phyloP scores from a whole-genome alignment of 2,113 vertebrate genomes.

The Irena cyanogastra region DNA sequence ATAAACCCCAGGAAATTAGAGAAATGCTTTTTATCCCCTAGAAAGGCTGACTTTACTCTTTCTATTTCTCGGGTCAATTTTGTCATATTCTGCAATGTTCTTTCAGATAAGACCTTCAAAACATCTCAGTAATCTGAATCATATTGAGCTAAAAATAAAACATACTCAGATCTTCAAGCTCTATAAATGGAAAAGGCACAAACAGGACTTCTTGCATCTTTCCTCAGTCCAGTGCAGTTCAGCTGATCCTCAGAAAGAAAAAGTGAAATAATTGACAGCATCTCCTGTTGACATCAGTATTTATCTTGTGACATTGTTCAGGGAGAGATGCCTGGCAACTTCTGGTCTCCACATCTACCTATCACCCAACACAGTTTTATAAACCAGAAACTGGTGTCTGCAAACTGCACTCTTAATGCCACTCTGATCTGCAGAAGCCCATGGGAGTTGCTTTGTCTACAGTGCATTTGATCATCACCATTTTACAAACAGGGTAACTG shows the following conservation, averaged over 20 bases:
- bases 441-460: neutral
- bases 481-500: neutral
- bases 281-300: neutral
- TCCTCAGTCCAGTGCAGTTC: neutral
- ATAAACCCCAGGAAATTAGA: neutral
- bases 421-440: neutral
- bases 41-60: neutral
- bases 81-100: neutral
- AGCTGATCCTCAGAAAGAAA: neutral
- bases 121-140: neutral
- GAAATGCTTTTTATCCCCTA: neutral
- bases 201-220: neutral
- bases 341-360: neutral
- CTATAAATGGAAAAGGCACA: neutral
- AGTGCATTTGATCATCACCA: neutral
- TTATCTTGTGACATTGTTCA: neutral
- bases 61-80: neutral
- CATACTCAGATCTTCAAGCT: neutral
- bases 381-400: neutral
- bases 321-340: neutral
- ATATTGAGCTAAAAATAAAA: constrained; percentile 11
- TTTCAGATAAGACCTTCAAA: constrained; percentile 12
- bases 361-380: neutral
- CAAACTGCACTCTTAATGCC: too few species aligned
- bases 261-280: neutral